Percentiles rank a stretch among this genome's conserved stretches.
Conservation (phyloP, 2,888 invertebrate species). For the Cryptocheilus praepositus region DNA sequence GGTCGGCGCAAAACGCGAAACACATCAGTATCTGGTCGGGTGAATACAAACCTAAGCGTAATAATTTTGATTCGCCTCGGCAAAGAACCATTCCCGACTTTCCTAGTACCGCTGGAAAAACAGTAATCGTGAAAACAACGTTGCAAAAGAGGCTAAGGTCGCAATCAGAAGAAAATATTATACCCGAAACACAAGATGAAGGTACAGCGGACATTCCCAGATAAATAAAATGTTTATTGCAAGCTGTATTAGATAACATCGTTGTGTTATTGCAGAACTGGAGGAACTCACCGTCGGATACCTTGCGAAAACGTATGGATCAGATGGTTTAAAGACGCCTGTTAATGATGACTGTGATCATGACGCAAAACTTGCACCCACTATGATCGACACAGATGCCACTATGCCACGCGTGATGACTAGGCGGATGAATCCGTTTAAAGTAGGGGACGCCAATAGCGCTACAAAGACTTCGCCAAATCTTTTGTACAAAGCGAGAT, state of each 20-base stretch:
- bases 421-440: too few species aligned
- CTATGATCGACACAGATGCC: slow-evolving; percentile 9
- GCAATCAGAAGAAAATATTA: neutral
- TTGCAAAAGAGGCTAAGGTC: neutral
- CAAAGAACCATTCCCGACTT: slow-evolving; percentile 11
- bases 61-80: slow-evolving; percentile 34
- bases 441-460: neutral
- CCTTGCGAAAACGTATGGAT: slow-evolving; percentile 48
- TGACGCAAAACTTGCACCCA: slow-evolving; percentile 20
- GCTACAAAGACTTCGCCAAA: slow-evolving; percentile 62
- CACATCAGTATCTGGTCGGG: slow-evolving; percentile 76
- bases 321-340: slow-evolving; percentile 13
- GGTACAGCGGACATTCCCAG: neutral
- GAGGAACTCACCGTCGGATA: slow-evolving; percentile 37
- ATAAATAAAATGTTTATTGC: neutral
- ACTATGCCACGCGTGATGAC: slow-evolving; percentile 12
- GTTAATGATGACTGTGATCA: slow-evolving; percentile 8
- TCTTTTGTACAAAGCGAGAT: slow-evolving; percentile 57
- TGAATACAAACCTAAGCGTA: slow-evolving; percentile 41
- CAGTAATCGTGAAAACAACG: slow-evolving; percentile 13
- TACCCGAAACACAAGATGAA: neutral
- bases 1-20: slow-evolving; percentile 52
- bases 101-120: slow-evolving; percentile 1
- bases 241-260: slow-evolving; percentile 6
- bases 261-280: slow-evolving; percentile 27